A percentile compares a stretch with the other conserved stretches of the same genome.
phyloP scores from a whole-genome alignment of 2,888 invertebrate species.

The Creontiades dilutus region DNA sequence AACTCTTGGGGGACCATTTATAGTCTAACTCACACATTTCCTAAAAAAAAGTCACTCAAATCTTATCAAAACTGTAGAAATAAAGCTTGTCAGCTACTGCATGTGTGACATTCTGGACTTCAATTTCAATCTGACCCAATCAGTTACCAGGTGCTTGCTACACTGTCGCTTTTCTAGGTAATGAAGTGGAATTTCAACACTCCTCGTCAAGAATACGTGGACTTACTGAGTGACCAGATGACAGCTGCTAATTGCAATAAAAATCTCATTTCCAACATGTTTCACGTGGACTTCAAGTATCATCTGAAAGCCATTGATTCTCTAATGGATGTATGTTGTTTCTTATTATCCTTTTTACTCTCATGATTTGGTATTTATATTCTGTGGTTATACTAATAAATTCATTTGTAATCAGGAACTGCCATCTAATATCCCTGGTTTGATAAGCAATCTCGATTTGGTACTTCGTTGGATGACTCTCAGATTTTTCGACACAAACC shows the following conservation, averaged over 20 bases:
- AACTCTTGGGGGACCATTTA: too few relatives aligned
- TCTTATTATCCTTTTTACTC: not conserved
- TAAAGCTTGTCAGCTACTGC: too few relatives aligned
- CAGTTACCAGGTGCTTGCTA: too few relatives aligned
- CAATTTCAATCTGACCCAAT: too few relatives aligned
- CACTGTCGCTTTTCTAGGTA: constrained; percentile 77
- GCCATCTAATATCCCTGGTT: constrained; percentile 86
- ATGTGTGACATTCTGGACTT: too few relatives aligned
- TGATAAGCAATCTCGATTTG: constrained; percentile 94
- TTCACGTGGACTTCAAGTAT: constrained; percentile 95
- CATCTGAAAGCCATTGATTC: constrained; percentile 97
- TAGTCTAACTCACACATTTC: too few relatives aligned
- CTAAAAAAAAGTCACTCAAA: too few relatives aligned
- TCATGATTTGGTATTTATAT: not conserved
- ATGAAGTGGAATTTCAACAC: constrained; percentile 97
- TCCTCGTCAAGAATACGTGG: constrained; percentile 95
- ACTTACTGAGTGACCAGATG: constrained; percentile 95
- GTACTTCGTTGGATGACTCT: constrained; percentile 97
- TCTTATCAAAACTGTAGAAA: too few relatives aligned
- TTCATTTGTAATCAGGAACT: constrained; percentile 81
- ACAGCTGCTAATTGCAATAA: constrained; percentile 91
- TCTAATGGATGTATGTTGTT: constrained; percentile 83
- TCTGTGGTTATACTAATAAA: not conserved
- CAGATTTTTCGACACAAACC: constrained; percentile 99
- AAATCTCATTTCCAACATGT: constrained; percentile 92